Evolutionary conservation across 2,888 invertebrate genomes (phyloP).

Genomic region (Toxonevra muliebris): DNA sequence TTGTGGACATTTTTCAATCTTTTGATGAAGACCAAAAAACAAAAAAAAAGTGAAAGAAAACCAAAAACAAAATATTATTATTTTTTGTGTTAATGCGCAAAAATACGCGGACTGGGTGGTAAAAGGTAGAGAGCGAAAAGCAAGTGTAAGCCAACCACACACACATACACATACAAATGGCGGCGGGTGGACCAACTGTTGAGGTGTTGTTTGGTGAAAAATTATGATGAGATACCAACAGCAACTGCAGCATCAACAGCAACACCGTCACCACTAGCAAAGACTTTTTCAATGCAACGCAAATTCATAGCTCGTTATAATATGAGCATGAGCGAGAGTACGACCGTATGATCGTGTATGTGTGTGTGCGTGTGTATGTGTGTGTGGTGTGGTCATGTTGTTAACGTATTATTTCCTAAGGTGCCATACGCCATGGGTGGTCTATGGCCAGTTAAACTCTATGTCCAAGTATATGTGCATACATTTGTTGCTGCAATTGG

Average conservation of each 20-base stretch:
- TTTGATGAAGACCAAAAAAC: conserved; percentile 59
- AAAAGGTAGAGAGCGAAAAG: conserved; percentile 27
- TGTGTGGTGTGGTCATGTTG: neutral
- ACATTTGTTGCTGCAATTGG: conserved; percentile 11
- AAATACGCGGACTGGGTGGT: conserved; percentile 53
- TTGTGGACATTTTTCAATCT: conserved; percentile 65
- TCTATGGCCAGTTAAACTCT: conserved; percentile 12
- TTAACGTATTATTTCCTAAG: conserved; percentile 11
- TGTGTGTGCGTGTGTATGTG: no score
- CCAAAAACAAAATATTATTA: conserved; percentile 49
- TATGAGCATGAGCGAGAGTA: conserved; percentile 1
- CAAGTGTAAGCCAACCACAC: conserved; percentile 19
- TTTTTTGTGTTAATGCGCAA: conserved; percentile 61
- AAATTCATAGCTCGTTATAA: conserved; percentile 21
- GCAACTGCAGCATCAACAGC: no score
- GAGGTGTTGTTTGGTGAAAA: conserved; percentile 60
- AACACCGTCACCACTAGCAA: no score
- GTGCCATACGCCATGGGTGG: conserved; percentile 27
- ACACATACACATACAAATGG: conserved; percentile 17
- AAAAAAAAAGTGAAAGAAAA: conserved; percentile 33
- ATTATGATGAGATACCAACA: conserved; percentile 45
- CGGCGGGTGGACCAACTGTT: conserved; percentile 45
- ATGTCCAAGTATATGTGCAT: conserved; percentile 9
- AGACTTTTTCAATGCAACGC: neutral
- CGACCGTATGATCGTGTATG: no score